Evolutionary conservation across 2,113 vertebrate genomes (phyloP), one percentile per base, ranked within the genome.

Genomic region (Nipponia nippon): DNA sequence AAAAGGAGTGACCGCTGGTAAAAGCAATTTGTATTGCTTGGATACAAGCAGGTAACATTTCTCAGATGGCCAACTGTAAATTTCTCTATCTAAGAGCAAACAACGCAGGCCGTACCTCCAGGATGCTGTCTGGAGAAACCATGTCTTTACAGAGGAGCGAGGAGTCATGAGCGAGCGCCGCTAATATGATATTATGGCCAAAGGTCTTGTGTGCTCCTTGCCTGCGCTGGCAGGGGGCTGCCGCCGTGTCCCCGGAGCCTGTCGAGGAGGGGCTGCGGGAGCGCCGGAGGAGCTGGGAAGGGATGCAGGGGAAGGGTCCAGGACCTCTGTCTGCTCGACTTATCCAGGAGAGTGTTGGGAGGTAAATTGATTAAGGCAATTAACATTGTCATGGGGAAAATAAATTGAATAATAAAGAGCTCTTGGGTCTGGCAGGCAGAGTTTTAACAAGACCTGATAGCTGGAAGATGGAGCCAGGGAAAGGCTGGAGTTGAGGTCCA

Each of bases 41-140:
- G 94, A 66, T 77, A 76, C 90, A 56, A 73, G 94, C 79, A 89
- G 86, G 94, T 90, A 52, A 67, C 92, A 65, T 73, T 92, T 86
- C 79, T 97, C 94, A 73, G 85, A 62, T 78, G 90, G 88, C 90
- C 93, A n/a, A 11, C 67, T 92, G 85, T 95, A 95, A 90, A 94
- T 92, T 85, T 95, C 86, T 93, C 83, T 80, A 4, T 89, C 85
- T n/a, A 10, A 55, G 86, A 71, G 92, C 92, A 97, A 94, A 93
- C 83, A 95, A 7, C 8, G 1, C 12, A 0, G 76, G 91, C 87
- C 1, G 2, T 30, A 23, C 87, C 83, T 96, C n/a, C 79, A 38
- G 95, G 82, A 90, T 65, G 92, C 91, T 77, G 92, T 53, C 90
- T 79, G 90, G 49, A 95, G 92, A 77, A 78, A 93, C 83, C 58